Evolutionary conservation across 1,140 invertebrate species (phyloP), one percentile per base, ranked within the genome.

Genomic region (Papilio polyxenes): DNA sequence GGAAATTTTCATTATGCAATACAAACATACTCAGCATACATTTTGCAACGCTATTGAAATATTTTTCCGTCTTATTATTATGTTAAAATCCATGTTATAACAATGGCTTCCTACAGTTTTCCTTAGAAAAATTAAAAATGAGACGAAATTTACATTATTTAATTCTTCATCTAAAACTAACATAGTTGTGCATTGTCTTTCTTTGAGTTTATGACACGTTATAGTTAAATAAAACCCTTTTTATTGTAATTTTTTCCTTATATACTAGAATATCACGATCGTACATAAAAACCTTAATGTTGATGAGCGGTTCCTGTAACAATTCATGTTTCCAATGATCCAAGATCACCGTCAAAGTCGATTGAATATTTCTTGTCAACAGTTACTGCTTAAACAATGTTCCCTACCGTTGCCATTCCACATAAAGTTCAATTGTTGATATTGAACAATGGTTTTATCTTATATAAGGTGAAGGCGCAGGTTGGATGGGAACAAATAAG

Each of bases 1-100:
- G 65, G n/a, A 72, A 13, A 72, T 72, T 72, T 72, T 72, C 40
- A 72, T 72, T 72, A 72, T 72, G 65, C 65, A 72, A 72, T 72
- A 62, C 17, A 23, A 72, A 72, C 65, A 72, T 37, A 37, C 31
- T 72, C 65, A 15, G 65, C 13, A 37, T 40, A 72, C 31, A 72
- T 72, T 72, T 72, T 72, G 65, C 65, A 37, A 23, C 65, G 65
- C 31, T 72, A 3, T 37, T 17, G 31, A 72, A 72, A 72, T 72
- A 72, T 72, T 72, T 72, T 72, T 37, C 65, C 13, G 15, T 72
- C 31, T 72, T 72, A 72, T 72, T 37, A 40, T 37, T 31, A 11
- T 31, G 3, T 31, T 65, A 65, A 65, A 31, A 37, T 69, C 0
- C 20, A 65, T 17, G 15, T 56, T 17, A 56, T n/a, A 0, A 17